Conservation (phyloP, 2,888 invertebrate species). For the Heliconius charithonia region DNA sequence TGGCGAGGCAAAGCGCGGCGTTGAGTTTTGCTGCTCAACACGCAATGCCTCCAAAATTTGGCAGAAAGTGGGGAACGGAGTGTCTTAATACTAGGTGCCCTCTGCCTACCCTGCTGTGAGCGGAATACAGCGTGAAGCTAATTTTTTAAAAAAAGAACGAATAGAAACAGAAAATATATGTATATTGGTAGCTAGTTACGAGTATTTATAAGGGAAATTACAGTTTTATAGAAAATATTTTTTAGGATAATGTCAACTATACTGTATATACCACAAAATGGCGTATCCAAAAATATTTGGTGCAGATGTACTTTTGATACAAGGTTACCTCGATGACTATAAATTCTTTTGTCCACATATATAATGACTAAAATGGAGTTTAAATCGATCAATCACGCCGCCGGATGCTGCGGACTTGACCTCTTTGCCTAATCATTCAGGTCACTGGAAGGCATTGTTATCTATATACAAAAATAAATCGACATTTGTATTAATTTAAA, state of each 20-base stretch:
- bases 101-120: no score
- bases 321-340: neutral
- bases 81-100: no score
- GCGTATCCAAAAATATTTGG: neutral
- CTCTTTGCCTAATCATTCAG: conserved; percentile 48
- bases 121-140: no score
- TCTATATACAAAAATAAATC: neutral
- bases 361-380: conserved; percentile 27
- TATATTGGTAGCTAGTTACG: no score
- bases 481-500: neutral
- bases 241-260: neutral
- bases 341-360: conserved; percentile 5
- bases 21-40: no score
- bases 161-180: no score
- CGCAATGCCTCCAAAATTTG: no score
- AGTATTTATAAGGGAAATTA: no score
- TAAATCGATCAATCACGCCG: conserved; percentile 40
- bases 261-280: neutral
- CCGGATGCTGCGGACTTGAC: conserved; percentile 50
- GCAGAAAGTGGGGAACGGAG: no score
- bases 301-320: neutral
- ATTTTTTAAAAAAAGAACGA: no score
- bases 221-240: neutral
- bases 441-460: conserved; percentile 23
- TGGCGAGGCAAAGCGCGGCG: no score